Evolutionary conservation across 2,113 vertebrate genomes (phyloP).

Genomic region (Clupea harengus): DNA sequence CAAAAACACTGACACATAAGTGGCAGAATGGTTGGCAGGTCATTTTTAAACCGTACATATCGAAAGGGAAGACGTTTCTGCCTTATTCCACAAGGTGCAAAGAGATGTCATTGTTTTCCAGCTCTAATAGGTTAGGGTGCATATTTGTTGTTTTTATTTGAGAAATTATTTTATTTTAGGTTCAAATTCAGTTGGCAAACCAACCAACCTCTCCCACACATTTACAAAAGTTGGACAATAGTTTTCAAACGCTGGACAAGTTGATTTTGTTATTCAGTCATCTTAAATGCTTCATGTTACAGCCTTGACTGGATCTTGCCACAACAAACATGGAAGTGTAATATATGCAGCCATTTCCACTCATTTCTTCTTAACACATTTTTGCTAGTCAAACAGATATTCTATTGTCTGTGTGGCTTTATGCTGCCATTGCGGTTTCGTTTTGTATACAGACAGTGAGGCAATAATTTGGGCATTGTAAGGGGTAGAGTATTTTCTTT

Average conservation of each 20-base stretch:
- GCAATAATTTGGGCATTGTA: neutral
- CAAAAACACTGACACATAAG: neutral
- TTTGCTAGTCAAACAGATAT: neutral
- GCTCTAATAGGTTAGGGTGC: neutral
- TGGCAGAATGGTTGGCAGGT: neutral
- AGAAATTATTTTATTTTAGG: neutral
- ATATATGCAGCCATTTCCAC: neutral
- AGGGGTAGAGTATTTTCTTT: neutral
- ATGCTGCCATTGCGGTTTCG: neutral
- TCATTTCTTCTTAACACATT: neutral
- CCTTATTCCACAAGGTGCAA: neutral
- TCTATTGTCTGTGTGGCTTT: neutral
- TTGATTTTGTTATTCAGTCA: neutral
- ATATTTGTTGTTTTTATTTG: neutral
- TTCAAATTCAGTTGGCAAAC: neutral
- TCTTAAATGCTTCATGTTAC: neutral
- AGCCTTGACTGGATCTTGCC: neutral
- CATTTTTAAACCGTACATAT: neutral
- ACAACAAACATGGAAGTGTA: neutral
- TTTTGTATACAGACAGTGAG: neutral
- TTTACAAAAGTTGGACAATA: neutral
- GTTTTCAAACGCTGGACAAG: no score
- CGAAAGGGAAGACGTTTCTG: neutral
- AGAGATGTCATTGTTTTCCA: no score
- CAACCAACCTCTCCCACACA: neutral